Base-by-base conservation (phyloP, 2,888 invertebrate genomes). In the Drosophila infuscata region DNA sequence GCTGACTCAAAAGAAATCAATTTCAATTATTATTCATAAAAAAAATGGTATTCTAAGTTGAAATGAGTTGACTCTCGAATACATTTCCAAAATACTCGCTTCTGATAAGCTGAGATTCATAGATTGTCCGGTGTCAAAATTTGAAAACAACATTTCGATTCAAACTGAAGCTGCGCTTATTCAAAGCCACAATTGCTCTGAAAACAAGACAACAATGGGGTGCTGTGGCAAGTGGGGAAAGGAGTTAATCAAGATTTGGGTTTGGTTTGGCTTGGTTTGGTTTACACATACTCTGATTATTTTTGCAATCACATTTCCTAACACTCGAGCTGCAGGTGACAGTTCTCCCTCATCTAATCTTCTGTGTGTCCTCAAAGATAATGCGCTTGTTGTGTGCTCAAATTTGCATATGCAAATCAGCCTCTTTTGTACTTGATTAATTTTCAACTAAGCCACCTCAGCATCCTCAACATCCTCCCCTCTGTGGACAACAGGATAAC, bases 401-500 rank as follows among this genome's bases (percentile, higher is more conserved):
- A 79, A 82, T 89, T 88, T 86, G 82, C 70, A 79, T 74, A 71
- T 88, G 84, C 66, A 75, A 88, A 85, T 71, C 51, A 48, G 63
- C 51, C 32, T 52, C 36, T 57, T 49, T 70, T 74, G 72, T 64
- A 61, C 60, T 75, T 68, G 83, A 89, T 88, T 89, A 89, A 89
- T 85, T 82, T 83, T 51, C 36, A 59, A 54, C 61, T 30, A 17
- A 69, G 54, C 60, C 43, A 32, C 25, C 43, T n/a, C 43, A 32
- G 35, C 49, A 53, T 25, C 25, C 25, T 25, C 17, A 29, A 52
- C 69, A 59, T 52, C 41, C 25, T 29, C 48, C 35, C 43, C 38
- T 38, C 72, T 62, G 71, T 71, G 63, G 62, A 5, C 36, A 71
- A 25, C 38, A 71, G 63, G 80, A 66, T 71, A 67, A 64, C 76